Evolutionary conservation across 2,888 invertebrate species (phyloP).

Genomic region (Athalia cordata): DNA sequence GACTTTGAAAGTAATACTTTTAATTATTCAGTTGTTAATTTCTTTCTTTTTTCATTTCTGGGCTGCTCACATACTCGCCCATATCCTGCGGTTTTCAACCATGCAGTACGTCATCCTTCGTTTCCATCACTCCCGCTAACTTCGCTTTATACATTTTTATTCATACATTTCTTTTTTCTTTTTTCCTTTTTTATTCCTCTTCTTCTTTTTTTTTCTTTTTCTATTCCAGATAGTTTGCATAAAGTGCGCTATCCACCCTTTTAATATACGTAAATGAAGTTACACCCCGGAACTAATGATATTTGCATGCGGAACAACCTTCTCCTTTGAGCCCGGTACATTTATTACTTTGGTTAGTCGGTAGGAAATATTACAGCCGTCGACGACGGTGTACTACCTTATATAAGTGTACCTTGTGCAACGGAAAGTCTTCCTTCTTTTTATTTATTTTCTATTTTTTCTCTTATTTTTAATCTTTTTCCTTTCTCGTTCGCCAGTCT

Average conservation of each 20-base stretch:
- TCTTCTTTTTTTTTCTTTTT: conserved; percentile 48
- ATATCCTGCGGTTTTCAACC: background rate
- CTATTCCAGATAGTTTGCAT: conserved; percentile 57
- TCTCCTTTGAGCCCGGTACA: conserved; percentile 66
- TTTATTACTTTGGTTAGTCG: conserved; percentile 63
- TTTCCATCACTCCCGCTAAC: conserved; percentile 26
- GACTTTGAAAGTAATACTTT: background rate
- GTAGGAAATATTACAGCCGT: conserved; percentile 49
- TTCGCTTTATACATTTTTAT: conserved; percentile 31
- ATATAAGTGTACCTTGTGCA: conserved; percentile 1
- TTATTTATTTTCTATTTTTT: too few species aligned
- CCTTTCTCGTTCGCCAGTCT: too few species aligned
- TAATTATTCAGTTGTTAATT: background rate
- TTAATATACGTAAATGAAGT: conserved; percentile 71
- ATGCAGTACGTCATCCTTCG: conserved; percentile 18
- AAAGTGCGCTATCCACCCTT: conserved; percentile 67
- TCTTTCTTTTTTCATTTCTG: background rate
- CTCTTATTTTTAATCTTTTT: too few species aligned
- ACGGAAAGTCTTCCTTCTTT: conserved; percentile 5
- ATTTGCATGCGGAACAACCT: conserved; percentile 70
- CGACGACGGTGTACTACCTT: background rate
- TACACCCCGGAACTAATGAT: conserved; percentile 70
- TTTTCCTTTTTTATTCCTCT: background rate
- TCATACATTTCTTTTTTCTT: background rate
- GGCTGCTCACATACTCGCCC: background rate